Evolutionary conservation across 2,113 vertebrate genomes (phyloP).

Genomic region (Vimba vimba): DNA sequence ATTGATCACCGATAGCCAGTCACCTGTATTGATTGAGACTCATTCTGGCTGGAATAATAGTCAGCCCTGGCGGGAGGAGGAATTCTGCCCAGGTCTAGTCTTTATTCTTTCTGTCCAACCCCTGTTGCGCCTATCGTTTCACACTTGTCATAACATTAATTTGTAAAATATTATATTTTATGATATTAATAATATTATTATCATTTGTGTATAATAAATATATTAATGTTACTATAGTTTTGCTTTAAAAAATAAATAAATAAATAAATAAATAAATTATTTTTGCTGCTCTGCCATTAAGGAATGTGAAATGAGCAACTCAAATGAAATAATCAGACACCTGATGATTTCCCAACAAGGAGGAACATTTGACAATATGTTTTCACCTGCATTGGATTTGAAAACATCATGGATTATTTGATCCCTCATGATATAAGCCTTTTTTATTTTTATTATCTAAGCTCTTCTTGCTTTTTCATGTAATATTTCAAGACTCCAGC

Average conservation of each 20-base stretch:
- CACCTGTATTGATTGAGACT: conserved; percentile 67
- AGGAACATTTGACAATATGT: not conserved
- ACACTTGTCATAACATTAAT: not conserved
- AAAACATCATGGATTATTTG: not conserved
- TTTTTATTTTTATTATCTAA: not conserved
- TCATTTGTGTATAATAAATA: not conserved
- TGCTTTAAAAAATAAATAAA: too few species aligned
- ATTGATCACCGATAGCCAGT: conserved; percentile 76
- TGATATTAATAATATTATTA: not conserved
- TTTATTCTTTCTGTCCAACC: not conserved
- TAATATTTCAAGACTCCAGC: conserved; percentile 47
- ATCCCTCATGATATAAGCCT: not conserved
- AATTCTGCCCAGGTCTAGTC: conserved; percentile 57
- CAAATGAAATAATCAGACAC: not conserved
- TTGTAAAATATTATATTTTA: too few species aligned
- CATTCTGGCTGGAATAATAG: conserved; percentile 72
- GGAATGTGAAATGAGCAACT: too few species aligned
- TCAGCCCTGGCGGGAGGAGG: conserved; percentile 59
- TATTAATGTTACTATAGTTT: too few species aligned
- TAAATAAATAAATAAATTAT: too few species aligned
- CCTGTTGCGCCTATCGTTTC: not conserved
- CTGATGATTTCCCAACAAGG: not conserved
- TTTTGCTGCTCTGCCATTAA: too few species aligned
- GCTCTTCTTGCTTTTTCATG: conserved; percentile 24
- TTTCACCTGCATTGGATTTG: not conserved